Evolutionary conservation across 2,113 vertebrate genomes (phyloP).

Genomic region (Pao palembangensis): DNA sequence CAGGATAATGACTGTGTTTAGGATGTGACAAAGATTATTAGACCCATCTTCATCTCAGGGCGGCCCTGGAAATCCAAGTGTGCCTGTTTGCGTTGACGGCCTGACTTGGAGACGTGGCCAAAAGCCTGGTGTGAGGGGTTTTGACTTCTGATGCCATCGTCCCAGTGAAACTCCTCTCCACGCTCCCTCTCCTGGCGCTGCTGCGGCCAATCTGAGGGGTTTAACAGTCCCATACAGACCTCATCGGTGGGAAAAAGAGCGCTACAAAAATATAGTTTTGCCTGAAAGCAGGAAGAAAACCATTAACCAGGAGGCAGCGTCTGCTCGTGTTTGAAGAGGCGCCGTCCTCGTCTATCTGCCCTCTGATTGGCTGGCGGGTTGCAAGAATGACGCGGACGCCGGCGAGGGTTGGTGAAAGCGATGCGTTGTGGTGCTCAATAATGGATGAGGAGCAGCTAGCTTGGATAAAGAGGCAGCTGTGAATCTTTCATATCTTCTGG

Average conservation of each 20-base stretch:
- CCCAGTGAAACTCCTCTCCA: no score
- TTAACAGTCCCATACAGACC: no score
- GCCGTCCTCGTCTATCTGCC: background rate
- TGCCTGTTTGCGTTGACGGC: slow-evolving; percentile 36
- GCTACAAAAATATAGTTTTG: slow-evolving; percentile 9
- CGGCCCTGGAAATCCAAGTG: slow-evolving; percentile 22
- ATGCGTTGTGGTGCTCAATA: slow-evolving; percentile 31
- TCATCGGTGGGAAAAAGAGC: background rate
- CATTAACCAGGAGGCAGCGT: background rate
- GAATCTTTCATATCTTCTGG: slow-evolving; percentile 15
- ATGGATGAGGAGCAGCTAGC: slow-evolving; percentile 29
- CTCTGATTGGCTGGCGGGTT: background rate
- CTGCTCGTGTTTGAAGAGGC: background rate
- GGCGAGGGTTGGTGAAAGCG: slow-evolving; percentile 42
- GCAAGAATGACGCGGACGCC: background rate
- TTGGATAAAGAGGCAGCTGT: slow-evolving; percentile 19
- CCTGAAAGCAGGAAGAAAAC: slow-evolving; percentile 10
- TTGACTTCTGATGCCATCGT: slow-evolving; percentile 28
- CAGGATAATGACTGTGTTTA: slow-evolving; percentile 29
- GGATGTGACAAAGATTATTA: slow-evolving; percentile 39
- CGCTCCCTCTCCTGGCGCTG: no score
- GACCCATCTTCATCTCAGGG: slow-evolving; percentile 26
- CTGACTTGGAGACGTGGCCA: no score
- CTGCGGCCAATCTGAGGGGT: no score
- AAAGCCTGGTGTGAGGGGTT: slow-evolving; percentile 22